Base-by-base conservation (phyloP, 2,888 invertebrate species). In the Mythimna vitellina region DNA sequence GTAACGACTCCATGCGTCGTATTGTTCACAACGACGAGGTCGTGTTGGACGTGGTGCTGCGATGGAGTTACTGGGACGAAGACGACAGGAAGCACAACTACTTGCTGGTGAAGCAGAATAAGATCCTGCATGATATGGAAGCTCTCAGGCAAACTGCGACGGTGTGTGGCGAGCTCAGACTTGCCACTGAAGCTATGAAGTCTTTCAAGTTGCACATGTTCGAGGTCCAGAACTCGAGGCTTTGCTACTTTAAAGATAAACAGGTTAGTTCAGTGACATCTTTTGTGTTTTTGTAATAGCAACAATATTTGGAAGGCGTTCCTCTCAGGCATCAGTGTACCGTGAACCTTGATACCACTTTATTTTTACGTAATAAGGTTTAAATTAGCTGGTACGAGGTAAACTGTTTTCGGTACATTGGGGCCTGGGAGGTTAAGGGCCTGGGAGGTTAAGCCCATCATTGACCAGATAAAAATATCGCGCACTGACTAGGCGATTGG, bases 61-160 rank as follows among this genome's bases (percentile, higher is more conserved):
- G 98, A 66, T 99, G 99, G 99, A 97, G 98, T 1, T 98, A 98
- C 88, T 99, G 99, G 99, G 97, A 98, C 65, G 97, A 98, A 74
- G 97, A 97, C n/a, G 98, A 99, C 92, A 96, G 98, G 51, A 98
- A 98, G 90, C 97, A 98, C 85, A 99, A 98, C 90, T 97, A 98
- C 90, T 95, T 99, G 54, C 95, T 98, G 25, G 94, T 99, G 14
- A 97, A 96, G 57, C 96, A 96, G 1, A 96, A 96, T 72, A 93
- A 94, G 87, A 93, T 89, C 77, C 92, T 91, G 86, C 96, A 90
- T 88, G 97, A 92, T 84, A 89, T 97, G 76, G 95, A 97, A 1
- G 93, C 94, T 0, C 81, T 97, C 25, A 96, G 97, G 94, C 96
- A 97, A 65, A 95, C 97, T 78, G 97, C 97, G 20, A 96, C 97